phyloP scores from a whole-genome alignment of 2,797 vertebrate species.

The Lophotriccus pileatus region DNA sequence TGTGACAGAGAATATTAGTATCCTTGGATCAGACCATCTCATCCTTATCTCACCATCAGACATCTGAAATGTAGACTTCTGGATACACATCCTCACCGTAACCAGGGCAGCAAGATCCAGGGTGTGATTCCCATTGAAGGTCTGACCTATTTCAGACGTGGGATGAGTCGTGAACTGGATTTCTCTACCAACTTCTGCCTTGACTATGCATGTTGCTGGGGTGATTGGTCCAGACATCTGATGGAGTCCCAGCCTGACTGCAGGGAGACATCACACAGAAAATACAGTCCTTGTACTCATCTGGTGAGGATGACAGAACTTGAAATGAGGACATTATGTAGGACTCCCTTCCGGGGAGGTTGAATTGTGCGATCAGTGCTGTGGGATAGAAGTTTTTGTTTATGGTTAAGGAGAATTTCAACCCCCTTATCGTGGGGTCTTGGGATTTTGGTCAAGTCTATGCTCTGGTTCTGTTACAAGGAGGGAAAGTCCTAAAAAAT shows the following conservation, averaged over 20 bases:
- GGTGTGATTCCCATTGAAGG: not conserved
- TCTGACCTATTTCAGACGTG: not conserved
- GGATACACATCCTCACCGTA: not conserved
- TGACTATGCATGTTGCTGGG: fast-evolving
- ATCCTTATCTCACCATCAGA: not conserved
- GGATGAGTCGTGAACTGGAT: not conserved
- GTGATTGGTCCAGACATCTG: fast-evolving
- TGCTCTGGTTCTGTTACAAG: not conserved
- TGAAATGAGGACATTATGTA: not conserved
- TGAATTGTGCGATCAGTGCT: not conserved
- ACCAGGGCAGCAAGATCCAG: not conserved
- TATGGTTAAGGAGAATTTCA: not conserved
- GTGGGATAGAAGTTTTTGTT: not conserved
- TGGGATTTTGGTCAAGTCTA: not conserved
- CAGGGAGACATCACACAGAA: not conserved
- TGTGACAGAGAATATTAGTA: not conserved
- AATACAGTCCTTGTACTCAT: not conserved
- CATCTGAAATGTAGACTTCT: not conserved
- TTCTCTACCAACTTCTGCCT: not conserved
- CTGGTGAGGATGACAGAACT: fast-evolving
- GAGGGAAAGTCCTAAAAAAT: not conserved
- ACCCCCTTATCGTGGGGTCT: fast-evolving
- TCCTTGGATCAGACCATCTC: not conserved
- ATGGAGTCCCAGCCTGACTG: fast-evolving
- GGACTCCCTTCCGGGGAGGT: not conserved